phyloP scores from a whole-genome alignment of 2,797 vertebrate genomes.

The Cygnus olor region DNA sequence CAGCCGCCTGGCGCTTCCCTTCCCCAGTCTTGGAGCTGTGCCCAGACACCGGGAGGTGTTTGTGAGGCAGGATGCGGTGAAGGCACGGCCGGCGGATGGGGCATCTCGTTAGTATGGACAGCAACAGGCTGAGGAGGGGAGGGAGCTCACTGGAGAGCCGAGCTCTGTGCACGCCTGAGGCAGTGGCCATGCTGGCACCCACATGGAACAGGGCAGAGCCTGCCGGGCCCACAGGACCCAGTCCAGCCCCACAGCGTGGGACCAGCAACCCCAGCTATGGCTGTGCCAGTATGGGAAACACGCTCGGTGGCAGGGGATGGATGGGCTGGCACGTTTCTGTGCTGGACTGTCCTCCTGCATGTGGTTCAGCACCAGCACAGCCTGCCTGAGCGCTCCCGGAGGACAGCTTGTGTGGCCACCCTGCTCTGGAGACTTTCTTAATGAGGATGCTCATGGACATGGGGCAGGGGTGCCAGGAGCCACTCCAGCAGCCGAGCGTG shows the following conservation, averaged over 20 bases:
- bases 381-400: accelerated
- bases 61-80: neutral
- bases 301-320: accelerated
- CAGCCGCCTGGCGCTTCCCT: neutral
- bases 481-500: accelerated
- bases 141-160: neutral
- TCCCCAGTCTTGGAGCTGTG: constrained; percentile 36
- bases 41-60: constrained; percentile 34
- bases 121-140: constrained; percentile 9
- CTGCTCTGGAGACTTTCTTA: accelerated
- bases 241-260: neutral
- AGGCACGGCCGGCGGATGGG: neutral
- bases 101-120: constrained; percentile 43
- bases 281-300: neutral
- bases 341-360: neutral
- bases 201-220: neutral
- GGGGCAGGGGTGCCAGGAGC: neutral
- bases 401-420: neutral
- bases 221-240: accelerated
- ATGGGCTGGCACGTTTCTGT: neutral
- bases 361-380: accelerated
- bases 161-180: neutral
- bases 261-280: neutral
- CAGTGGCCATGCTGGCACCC: accelerated
- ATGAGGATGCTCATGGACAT: accelerated